A percentile compares a stretch with the other conserved stretches of the same genome.
Evolutionary conservation across 1,140 invertebrate species (phyloP).

Genomic region (Linepithema humile): DNA sequence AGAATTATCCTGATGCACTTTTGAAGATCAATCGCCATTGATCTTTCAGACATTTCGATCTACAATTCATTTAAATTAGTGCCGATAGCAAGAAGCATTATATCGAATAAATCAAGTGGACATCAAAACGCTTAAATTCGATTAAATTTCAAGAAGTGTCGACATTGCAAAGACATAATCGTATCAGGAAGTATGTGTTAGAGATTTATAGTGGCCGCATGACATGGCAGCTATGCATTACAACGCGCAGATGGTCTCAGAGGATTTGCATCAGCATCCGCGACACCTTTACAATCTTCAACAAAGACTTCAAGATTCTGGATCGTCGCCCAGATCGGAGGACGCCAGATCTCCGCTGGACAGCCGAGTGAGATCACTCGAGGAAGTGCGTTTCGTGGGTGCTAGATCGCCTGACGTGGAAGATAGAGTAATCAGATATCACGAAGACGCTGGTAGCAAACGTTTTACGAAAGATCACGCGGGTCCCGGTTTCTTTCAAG

Average conservation of each 20-base stretch:
- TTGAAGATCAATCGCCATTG: background rate
- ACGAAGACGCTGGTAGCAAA: constrained; percentile 57
- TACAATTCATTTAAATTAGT: constrained; percentile 1
- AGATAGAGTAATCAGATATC: constrained; percentile 62
- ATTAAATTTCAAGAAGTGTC: background rate
- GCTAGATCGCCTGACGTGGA: constrained; percentile 64
- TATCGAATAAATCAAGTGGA: constrained; percentile 12
- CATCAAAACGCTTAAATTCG: background rate
- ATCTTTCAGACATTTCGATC: background rate
- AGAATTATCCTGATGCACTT: background rate
- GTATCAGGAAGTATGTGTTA: constrained; percentile 31
- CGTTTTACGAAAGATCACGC: constrained; percentile 59
- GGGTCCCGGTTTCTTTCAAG: constrained; percentile 50
- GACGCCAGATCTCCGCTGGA: constrained; percentile 61
- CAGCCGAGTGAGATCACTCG: constrained; percentile 50
- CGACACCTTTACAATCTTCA: constrained; percentile 73
- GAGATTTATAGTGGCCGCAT: constrained; percentile 4
- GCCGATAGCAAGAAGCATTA: background rate
- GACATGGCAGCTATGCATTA: constrained; percentile 80
- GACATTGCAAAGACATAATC: background rate
- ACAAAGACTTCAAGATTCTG: constrained; percentile 67
- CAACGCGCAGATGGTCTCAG: constrained; percentile 75
- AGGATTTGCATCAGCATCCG: constrained; percentile 74
- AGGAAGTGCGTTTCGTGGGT: constrained; percentile 51
- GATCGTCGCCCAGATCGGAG: constrained; percentile 74